Conservation (phyloP, 2,797 vertebrate genomes). For the Sparidentex hasta region DNA sequence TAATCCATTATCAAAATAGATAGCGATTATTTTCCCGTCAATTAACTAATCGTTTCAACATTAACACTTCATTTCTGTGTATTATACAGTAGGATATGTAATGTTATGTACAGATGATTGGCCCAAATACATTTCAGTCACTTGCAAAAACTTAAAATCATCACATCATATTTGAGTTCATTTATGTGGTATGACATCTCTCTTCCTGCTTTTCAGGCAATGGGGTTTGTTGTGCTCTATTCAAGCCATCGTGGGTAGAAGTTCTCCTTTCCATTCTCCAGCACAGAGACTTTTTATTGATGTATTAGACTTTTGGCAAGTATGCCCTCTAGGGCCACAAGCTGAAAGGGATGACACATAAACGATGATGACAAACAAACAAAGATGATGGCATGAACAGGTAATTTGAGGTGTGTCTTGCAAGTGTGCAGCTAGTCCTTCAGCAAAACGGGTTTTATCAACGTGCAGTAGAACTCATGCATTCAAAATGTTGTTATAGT, state of each 20-base stretch:
- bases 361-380: neutral
- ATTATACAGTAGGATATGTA: neutral
- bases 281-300: neutral
- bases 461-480: neutral
- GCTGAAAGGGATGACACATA: neutral
- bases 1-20: constrained; percentile 19
- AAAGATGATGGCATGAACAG: neutral
- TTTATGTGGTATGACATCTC: neutral
- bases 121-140: neutral
- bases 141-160: neutral
- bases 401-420: neutral
- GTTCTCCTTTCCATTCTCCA: neutral
- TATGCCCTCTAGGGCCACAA: neutral
- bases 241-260: neutral
- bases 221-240: neutral
- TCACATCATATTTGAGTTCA: neutral
- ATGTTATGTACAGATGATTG: neutral
- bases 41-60: neutral
- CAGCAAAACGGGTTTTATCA: neutral
- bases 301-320: neutral
- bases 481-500: neutral
- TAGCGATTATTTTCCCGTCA: neutral
- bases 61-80: neutral
- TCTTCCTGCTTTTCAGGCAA: neutral
- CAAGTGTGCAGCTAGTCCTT: neutral